A percentile compares a stretch with the other conserved stretches of the same genome.
Conservation (phyloP, 2,113 vertebrate species). For the Osmerus eperlanus region DNA sequence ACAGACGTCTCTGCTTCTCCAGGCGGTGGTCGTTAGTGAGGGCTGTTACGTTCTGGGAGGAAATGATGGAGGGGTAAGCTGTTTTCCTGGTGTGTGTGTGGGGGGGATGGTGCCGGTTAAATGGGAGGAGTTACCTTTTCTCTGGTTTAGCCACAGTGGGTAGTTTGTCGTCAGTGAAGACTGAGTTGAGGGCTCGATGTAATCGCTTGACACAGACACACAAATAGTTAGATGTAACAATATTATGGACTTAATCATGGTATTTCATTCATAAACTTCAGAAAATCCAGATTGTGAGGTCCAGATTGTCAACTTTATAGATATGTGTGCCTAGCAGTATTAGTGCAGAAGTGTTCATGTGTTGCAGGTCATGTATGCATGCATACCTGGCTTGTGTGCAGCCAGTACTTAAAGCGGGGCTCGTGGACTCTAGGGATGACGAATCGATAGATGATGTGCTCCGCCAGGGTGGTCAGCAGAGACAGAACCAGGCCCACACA, state of each 20-base stretch:
- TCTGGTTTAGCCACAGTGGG: conserved; percentile 80
- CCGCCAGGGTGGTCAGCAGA: conserved; percentile 89
- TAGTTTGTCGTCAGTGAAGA: conserved; percentile 85
- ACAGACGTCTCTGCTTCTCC: no score
- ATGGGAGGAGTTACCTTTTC: conserved; percentile 79
- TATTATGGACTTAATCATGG: neutral
- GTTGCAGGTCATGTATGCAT: neutral
- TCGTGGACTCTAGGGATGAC: conserved; percentile 89
- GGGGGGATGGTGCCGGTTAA: neutral
- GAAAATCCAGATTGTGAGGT: no score
- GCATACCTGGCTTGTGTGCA: conserved; percentile 94
- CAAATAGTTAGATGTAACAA: neutral
- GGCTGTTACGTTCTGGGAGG: no score
- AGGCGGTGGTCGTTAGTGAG: no score
- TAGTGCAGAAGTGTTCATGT: neutral
- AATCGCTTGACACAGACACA: conserved; percentile 79
- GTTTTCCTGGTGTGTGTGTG: neutral
- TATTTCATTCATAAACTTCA: neutral
- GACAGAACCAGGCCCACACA: conserved; percentile 90
- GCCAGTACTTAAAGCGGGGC: conserved; percentile 90
- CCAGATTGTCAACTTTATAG: no score
- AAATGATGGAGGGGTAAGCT: no score
- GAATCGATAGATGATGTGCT: conserved; percentile 87
- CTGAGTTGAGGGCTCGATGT: conserved; percentile 90
- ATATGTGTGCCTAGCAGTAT: no score